Evolutionary conservation across 1,140 invertebrate species (phyloP).

Genomic region (Tetranychus cinnabarinus): DNA sequence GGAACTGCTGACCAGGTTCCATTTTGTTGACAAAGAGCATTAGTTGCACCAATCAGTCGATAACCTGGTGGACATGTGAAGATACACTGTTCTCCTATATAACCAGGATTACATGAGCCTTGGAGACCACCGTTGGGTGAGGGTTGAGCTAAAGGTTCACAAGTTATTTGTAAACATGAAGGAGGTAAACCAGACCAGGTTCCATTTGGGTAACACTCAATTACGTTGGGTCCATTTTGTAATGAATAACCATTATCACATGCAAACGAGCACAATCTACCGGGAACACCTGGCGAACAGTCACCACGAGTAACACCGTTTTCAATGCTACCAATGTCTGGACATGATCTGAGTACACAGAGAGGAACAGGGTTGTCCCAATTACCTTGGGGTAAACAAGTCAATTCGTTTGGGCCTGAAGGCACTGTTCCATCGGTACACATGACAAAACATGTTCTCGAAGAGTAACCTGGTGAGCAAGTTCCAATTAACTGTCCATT

Average conservation of each 20-base stretch:
- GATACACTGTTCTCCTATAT: not conserved
- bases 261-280: constrained; percentile 4
- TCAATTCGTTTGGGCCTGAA: not conserved
- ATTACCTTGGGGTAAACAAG: not conserved
- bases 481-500: not conserved
- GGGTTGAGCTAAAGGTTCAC: not conserved
- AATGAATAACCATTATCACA: constrained; percentile 9
- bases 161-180: not conserved
- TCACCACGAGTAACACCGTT: constrained; percentile 1
- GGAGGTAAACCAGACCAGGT: not conserved
- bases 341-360: not conserved
- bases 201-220: not conserved
- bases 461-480: not conserved
- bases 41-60: constrained; percentile 2
- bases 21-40: constrained; percentile 23
- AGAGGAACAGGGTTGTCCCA: not conserved
- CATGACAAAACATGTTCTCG: not conserved
- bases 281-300: not conserved
- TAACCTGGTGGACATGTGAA: constrained; percentile 5
- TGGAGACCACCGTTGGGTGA: constrained; percentile 3
- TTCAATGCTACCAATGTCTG: not conserved
- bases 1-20: constrained; percentile 21
- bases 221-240: not conserved
- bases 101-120: constrained; percentile 8
- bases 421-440: not conserved